These are phyloP conservation scores for Platygyra sinensis DNA, from an alignment of 64 coral and sea anemone species.

Conservation along the genomic window DNA sequence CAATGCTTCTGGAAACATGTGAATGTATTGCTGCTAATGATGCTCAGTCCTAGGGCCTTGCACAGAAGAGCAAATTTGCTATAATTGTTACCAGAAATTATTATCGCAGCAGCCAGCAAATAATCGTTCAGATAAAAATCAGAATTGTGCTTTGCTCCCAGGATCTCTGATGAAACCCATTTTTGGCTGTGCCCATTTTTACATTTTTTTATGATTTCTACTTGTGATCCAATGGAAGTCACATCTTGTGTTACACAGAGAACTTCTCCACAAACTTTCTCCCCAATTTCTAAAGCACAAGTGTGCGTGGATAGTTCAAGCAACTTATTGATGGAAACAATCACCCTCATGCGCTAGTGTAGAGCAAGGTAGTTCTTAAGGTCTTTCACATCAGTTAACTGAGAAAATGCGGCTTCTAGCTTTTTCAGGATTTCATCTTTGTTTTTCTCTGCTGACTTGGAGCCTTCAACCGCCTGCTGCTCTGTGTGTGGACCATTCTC, in stretches of 20 bases:
- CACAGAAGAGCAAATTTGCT: constrained; percentile 22
- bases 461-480: not conserved
- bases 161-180: constrained; percentile 53
- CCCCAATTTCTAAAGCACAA: no score
- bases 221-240: not conserved
- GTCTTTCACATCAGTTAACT: not conserved
- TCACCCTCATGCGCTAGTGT: not conserved
- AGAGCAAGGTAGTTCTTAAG: not conserved
- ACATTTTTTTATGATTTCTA: constrained; percentile 22
- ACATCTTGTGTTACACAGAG: not conserved
- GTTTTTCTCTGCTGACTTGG: not conserved
- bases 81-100: constrained; percentile 45
- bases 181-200: constrained; percentile 6
- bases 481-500: no score
- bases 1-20: constrained; percentile 20
- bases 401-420: not conserved
- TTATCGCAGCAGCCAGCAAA: constrained; percentile 13
- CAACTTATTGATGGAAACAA: constrained; percentile 17
- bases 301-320: not conserved
- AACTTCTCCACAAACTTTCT: not conserved
- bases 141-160: not conserved
- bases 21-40: constrained; percentile 10
- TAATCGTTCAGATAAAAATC: constrained; percentile 23
- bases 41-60: not conserved
- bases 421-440: not conserved